Percentiles rank a stretch among this genome's conserved stretches.
These are phyloP conservation scores for Sarcophaga peregrina DNA, from an alignment of 1,140 invertebrate species.

Conservation along the genomic window DNA sequence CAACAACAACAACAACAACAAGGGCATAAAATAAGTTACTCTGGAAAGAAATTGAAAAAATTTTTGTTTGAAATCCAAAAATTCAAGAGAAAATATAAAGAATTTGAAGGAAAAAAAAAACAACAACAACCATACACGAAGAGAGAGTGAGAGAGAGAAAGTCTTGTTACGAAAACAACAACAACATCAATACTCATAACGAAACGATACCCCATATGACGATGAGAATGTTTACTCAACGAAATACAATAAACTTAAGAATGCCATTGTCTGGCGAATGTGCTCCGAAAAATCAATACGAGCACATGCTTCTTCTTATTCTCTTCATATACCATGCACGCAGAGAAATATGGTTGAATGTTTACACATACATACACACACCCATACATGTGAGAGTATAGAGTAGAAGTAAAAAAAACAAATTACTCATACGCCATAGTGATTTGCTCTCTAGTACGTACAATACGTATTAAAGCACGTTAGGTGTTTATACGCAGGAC, in stretches of 20 bases:
- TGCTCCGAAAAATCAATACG: background rate
- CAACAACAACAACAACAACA: no score
- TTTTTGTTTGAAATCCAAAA: background rate
- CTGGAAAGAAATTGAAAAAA: background rate
- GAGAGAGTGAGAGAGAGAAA: background rate
- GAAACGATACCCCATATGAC: background rate
- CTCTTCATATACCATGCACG: background rate
- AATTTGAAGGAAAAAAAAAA: background rate
- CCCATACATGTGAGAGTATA: background rate
- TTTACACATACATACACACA: background rate
- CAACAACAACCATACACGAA: background rate
- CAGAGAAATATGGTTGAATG: no score
- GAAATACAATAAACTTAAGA: background rate
- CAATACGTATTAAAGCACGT: background rate
- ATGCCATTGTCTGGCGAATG: conserved; percentile 1
- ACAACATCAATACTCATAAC: no score
- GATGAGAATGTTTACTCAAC: background rate
- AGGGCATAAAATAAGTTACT: no score
- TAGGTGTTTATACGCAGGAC: conserved; percentile 26
- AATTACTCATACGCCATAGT: conserved; percentile 9
- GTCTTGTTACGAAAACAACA: background rate
- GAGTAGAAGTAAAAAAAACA: background rate
- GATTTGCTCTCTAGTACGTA: background rate
- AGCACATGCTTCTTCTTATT: background rate
- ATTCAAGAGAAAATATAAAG: background rate